These are phyloP conservation scores for Uloborus diversus DNA, from an alignment of 1,140 invertebrate genomes.

Conservation along the genomic window DNA sequence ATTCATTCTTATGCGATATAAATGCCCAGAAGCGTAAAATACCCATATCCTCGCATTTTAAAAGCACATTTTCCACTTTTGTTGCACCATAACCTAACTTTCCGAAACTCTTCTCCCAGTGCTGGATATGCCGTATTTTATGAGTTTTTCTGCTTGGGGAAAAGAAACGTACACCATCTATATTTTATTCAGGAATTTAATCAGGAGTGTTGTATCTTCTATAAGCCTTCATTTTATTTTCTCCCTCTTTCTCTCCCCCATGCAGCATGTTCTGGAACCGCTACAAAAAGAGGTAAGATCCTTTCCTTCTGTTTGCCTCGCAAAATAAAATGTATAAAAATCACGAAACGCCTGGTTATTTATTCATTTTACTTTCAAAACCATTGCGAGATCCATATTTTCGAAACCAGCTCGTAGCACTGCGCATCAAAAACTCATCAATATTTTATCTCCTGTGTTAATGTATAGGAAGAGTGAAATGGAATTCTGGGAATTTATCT, in stretches of 20 bases:
- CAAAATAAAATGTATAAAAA: conserved; percentile 6
- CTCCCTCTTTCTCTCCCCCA: background rate
- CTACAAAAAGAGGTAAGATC: conserved; percentile 45
- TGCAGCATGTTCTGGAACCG: conserved; percentile 56
- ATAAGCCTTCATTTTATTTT: conserved; percentile 8
- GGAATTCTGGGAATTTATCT: background rate
- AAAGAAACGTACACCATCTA: no score
- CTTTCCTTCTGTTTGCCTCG: background rate
- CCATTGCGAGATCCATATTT: background rate
- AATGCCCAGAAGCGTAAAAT: no score
- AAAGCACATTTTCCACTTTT: no score
- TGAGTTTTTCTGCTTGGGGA: background rate
- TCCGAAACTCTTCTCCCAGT: no score
- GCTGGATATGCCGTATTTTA: no score
- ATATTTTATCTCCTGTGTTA: conserved; percentile 33
- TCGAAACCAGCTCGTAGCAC: conserved; percentile 13
- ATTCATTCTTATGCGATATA: no score
- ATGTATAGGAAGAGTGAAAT: background rate
- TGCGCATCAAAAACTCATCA: conserved; percentile 22
- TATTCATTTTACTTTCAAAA: conserved; percentile 3
- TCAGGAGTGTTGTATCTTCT: background rate
- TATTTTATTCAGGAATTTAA: conserved; percentile 45
- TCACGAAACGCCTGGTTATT: conserved; percentile 17
- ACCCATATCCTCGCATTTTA: no score
- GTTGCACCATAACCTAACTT: no score